Evolutionary conservation across 2,888 invertebrate species (phyloP).

Genomic region (Sialis fuliginosa): DNA sequence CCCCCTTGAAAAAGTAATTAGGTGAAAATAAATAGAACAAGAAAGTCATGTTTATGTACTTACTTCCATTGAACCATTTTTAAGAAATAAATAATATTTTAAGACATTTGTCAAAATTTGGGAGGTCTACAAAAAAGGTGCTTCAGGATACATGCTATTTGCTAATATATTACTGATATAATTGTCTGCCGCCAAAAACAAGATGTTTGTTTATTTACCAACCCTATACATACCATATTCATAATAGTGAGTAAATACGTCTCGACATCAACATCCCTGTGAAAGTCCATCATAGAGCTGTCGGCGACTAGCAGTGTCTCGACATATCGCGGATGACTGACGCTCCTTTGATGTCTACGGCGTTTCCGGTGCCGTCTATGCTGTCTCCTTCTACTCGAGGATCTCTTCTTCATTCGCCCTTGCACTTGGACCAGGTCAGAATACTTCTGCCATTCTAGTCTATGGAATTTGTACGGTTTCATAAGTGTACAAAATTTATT

Average conservation of each 20-base stretch:
- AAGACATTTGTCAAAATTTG: too few relatives aligned
- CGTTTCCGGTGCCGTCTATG: conserved; percentile 6
- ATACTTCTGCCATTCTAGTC: conserved; percentile 41
- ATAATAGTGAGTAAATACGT: conserved; percentile 79
- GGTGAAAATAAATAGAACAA: not conserved
- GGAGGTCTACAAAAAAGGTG: too few relatives aligned
- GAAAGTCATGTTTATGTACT: too few relatives aligned
- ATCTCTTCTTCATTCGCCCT: conserved; percentile 14
- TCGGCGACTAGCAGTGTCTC: conserved; percentile 81
- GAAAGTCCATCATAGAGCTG: conserved; percentile 71
- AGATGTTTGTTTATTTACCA: too few relatives aligned
- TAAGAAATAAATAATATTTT: too few relatives aligned
- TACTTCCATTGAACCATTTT: too few relatives aligned
- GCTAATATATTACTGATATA: too few relatives aligned
- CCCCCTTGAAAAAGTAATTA: not conserved
- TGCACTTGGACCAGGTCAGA: conserved; percentile 30
- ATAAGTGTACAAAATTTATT: not conserved
- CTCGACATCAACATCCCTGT: conserved; percentile 61
- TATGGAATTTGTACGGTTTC: conserved; percentile 10
- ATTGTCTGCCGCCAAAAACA: too few relatives aligned
- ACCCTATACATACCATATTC: conserved; percentile 56
- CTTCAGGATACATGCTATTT: too few relatives aligned
- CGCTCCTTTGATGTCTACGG: conserved; percentile 32
- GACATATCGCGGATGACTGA: conserved; percentile 61
- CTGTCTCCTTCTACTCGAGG: not conserved